Conservation (phyloP, 2,797 vertebrate species). For the Enteromius paludinosus region DNA sequence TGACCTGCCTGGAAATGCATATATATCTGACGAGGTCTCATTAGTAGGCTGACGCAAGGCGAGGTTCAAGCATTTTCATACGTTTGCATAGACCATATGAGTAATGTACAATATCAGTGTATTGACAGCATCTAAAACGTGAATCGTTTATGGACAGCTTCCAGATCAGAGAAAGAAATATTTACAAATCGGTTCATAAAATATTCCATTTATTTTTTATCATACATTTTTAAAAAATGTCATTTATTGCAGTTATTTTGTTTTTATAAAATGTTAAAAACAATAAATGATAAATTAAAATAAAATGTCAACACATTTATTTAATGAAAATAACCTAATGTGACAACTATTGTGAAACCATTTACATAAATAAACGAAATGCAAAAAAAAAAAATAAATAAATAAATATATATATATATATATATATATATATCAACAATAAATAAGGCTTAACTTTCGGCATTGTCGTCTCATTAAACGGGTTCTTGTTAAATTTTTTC, state of each 20-base stretch:
- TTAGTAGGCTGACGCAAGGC: conserved; percentile 11
- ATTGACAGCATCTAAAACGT: not conserved
- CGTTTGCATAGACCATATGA: conserved; percentile 5
- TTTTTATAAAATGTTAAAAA: not conserved
- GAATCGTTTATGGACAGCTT: not conserved
- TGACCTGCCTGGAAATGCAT: conserved; percentile 43
- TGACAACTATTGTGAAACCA: not conserved
- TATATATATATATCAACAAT: not conserved
- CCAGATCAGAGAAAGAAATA: not conserved
- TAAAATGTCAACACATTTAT: not conserved
- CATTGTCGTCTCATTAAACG: not conserved
- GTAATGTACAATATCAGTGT: not conserved
- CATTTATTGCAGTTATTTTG: not conserved
- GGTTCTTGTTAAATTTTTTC: not conserved
- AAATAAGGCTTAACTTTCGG: not conserved
- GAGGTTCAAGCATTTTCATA: conserved; percentile 23
- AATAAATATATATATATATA: no score
- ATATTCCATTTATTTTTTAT: not conserved
- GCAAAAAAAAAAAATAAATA: no score
- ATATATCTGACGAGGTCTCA: conserved; percentile 9
- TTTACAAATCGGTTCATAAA: not conserved
- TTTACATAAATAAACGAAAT: not conserved
- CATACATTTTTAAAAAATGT: not conserved
- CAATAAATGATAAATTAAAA: not conserved
- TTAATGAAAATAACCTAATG: not conserved